These are phyloP conservation scores for Helicoverpa assulta DNA, from an alignment of 2,888 invertebrate species.

Conservation along the genomic window DNA sequence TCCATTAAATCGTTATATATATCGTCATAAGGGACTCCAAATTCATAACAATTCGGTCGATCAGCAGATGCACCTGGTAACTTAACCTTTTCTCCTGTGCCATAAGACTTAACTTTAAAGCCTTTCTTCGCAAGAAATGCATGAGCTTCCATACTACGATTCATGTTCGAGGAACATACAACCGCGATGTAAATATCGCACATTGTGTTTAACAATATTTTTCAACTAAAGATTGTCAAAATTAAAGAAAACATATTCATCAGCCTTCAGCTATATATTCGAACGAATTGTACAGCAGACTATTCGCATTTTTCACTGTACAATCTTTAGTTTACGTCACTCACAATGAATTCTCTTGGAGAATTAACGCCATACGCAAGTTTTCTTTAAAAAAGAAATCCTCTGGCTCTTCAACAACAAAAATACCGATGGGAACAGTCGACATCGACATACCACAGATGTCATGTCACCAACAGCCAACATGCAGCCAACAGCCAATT, in stretches of 20 bases:
- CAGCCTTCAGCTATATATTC: constrained; percentile 29
- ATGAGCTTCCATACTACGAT: constrained; percentile 99
- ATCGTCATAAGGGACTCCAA: constrained; percentile 98
- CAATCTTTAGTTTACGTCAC: constrained; percentile 6
- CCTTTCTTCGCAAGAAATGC: constrained; percentile 99
- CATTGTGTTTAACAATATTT: constrained; percentile 63
- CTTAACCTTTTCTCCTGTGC: constrained; percentile 98
- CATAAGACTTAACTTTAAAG: constrained; percentile 98
- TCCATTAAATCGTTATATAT: constrained; percentile 97
- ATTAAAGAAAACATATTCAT: constrained; percentile 30
- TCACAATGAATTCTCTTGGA: not conserved
- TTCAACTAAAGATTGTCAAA: constrained; percentile 14
- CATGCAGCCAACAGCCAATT: too few relatives aligned
- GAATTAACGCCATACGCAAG: not conserved
- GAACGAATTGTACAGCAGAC: constrained; percentile 10
- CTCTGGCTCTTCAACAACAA: not conserved
- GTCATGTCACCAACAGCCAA: too few relatives aligned
- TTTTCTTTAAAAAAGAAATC: not conserved
- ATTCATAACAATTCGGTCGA: constrained; percentile 99
- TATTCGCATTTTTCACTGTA: constrained; percentile 28
- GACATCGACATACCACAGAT: too few relatives aligned
- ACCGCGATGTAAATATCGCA: constrained; percentile 95
- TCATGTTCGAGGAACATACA: constrained; percentile 99
- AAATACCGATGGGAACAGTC: not conserved
- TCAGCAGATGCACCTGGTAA: constrained; percentile 98